Conservation (phyloP, 2,113 vertebrate species). For the Phainopepla nitens region DNA sequence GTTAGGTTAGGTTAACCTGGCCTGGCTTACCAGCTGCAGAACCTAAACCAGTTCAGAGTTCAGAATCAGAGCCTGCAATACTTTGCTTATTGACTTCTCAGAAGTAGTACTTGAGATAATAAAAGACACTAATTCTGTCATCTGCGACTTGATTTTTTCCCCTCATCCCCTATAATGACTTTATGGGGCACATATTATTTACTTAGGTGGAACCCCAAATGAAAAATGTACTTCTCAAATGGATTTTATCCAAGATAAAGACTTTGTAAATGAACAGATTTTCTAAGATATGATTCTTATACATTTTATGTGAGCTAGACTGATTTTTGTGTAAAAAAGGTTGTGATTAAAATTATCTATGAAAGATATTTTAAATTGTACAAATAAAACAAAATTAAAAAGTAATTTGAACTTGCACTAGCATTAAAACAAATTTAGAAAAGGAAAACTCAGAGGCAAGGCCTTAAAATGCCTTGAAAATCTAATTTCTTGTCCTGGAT, state of each 20-base stretch:
- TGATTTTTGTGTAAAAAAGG: background rate
- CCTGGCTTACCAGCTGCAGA: background rate
- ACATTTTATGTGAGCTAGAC: background rate
- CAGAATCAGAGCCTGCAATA: background rate
- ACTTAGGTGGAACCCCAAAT: background rate
- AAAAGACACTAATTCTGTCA: background rate
- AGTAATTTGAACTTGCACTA: background rate
- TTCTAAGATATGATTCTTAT: background rate
- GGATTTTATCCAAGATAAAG: background rate
- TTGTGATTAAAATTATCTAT: background rate
- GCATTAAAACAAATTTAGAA: background rate
- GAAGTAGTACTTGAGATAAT: background rate
- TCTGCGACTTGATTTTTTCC: background rate
- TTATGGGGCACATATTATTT: background rate
- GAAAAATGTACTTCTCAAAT: background rate
- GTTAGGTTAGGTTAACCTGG: background rate
- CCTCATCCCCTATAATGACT: background rate
- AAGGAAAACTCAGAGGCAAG: background rate
- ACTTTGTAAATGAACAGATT: background rate
- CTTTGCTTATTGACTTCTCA: background rate
- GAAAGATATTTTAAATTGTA: background rate
- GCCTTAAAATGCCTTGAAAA: background rate
- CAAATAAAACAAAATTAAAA: background rate
- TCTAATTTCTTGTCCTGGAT: background rate
- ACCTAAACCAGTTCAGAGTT: background rate